Percentiles rank a stretch among this genome's conserved stretches.
These are phyloP conservation scores for Sebastiscus tertius DNA, from an alignment of 2,797 vertebrate genomes.

Conservation along the genomic window DNA sequence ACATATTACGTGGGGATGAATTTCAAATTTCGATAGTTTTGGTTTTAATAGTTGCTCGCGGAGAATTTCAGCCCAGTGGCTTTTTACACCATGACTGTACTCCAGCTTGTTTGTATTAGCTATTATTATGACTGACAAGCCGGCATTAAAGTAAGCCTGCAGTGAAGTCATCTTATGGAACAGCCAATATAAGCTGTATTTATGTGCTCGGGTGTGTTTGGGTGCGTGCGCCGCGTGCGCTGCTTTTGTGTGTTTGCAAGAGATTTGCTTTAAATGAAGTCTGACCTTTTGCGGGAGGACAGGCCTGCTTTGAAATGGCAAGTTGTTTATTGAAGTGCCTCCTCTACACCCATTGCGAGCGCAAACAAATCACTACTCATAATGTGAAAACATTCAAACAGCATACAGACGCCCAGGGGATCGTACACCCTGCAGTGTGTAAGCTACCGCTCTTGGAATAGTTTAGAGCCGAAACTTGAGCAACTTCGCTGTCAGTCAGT, in stretches of 20 bases:
- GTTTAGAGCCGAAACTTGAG: slow-evolving; percentile 15
- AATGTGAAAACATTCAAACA: slow-evolving; percentile 70
- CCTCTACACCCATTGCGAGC: slow-evolving; percentile 44
- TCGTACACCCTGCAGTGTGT: neutral
- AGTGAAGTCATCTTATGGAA: slow-evolving; percentile 41
- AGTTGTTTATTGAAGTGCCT: slow-evolving; percentile 78
- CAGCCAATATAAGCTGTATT: slow-evolving; percentile 46
- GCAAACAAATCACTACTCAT: slow-evolving; percentile 67
- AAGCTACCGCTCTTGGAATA: slow-evolving; percentile 12
- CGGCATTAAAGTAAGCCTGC: slow-evolving; percentile 43
- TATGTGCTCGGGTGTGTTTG: slow-evolving; percentile 13
- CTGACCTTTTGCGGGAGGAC: slow-evolving; percentile 74
- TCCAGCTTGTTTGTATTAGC: slow-evolving; percentile 48
- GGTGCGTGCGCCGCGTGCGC: neutral
- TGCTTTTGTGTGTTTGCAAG: slow-evolving; percentile 71
- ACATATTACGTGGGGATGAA: slow-evolving; percentile 6
- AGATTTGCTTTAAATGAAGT: slow-evolving; percentile 79
- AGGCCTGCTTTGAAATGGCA: slow-evolving; percentile 76
- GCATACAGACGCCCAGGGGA: slow-evolving; percentile 48
- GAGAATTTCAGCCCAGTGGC: slow-evolving; percentile 10
- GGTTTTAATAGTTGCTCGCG: neutral
- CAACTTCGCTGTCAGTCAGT: slow-evolving; percentile 21
- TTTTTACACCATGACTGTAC: slow-evolving; percentile 17
- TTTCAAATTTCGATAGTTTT: slow-evolving; percentile 38
- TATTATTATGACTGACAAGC: slow-evolving; percentile 61